phyloP scores from a whole-genome alignment of 92 coral and sea anemone genomes.

The Meandrina meandrites region DNA sequence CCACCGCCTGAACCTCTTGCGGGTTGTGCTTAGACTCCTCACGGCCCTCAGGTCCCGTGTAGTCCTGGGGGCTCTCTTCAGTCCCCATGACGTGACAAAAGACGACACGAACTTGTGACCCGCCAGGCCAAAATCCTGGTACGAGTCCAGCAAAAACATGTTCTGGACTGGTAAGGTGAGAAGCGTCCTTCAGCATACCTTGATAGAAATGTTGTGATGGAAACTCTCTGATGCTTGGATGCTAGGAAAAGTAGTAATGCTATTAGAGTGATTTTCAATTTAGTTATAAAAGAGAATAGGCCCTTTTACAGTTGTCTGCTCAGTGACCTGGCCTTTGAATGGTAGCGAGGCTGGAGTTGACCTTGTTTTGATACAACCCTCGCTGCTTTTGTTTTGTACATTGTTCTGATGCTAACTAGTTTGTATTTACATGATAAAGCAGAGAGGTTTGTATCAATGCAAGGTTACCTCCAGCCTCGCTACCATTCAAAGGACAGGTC shows the following conservation, averaged over 20 bases:
- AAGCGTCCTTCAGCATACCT: constrained; percentile 59
- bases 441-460: no score
- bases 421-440: no score
- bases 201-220: constrained; percentile 71
- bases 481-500: no score
- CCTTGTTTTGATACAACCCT: no score
- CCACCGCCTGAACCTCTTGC: constrained; percentile 69
- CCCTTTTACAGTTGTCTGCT: no score
- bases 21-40: constrained; percentile 68
- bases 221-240: constrained; percentile 77
- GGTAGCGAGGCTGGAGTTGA: no score
- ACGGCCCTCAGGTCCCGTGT: constrained; percentile 55
- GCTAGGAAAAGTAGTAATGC: constrained; percentile 40
- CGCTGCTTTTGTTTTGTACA: no score
- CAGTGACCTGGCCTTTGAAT: no score
- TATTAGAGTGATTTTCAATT: neutral
- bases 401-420: no score
- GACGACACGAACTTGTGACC: constrained; percentile 60
- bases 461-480: no score
- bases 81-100: constrained; percentile 81
- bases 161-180: constrained; percentile 48
- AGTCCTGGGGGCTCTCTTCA: constrained; percentile 64
- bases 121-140: constrained; percentile 77
- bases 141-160: constrained; percentile 34
- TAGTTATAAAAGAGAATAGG: no score